phyloP scores from a whole-genome alignment of 1,140 invertebrate species.

The Battus philenor region DNA sequence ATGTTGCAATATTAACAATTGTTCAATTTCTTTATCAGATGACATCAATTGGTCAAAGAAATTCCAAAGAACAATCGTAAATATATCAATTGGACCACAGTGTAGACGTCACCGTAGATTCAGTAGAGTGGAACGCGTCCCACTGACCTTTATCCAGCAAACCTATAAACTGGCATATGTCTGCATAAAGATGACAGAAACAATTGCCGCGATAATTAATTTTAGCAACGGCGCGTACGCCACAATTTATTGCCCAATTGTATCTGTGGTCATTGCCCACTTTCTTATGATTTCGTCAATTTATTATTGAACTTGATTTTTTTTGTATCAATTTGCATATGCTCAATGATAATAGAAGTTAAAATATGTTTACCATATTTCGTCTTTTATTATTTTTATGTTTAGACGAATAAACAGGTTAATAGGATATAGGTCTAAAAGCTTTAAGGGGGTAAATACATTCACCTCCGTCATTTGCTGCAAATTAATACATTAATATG shows the following conservation, averaged over 20 bases:
- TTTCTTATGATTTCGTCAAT: conserved; percentile 35
- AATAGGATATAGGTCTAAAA: too few relatives aligned
- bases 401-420: too few relatives aligned
- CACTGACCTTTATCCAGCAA: conserved; percentile 37
- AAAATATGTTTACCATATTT: too few relatives aligned
- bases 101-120: conserved; percentile 2
- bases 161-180: conserved; percentile 39
- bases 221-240: conserved; percentile 39
- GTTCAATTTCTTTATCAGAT: too few relatives aligned
- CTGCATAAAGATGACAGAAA: conserved; percentile 54
- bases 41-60: neutral
- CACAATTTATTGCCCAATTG: conserved; percentile 29
- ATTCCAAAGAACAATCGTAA: conserved; percentile 7
- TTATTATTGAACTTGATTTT: conserved; percentile 19
- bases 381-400: too few relatives aligned
- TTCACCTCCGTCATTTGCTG: too few relatives aligned
- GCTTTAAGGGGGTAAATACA: too few relatives aligned
- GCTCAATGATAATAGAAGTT: too few relatives aligned
- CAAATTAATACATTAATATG: too few relatives aligned
- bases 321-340: conserved; percentile 7
- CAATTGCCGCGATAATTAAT: conserved; percentile 59
- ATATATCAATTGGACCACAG: conserved; percentile 20
- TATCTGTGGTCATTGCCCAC: conserved; percentile 24
- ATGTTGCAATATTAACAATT: too few relatives aligned
- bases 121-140: conserved; percentile 23